phyloP scores from a whole-genome alignment of 1,140 invertebrate genomes.

The Drosophila biarmipes region DNA sequence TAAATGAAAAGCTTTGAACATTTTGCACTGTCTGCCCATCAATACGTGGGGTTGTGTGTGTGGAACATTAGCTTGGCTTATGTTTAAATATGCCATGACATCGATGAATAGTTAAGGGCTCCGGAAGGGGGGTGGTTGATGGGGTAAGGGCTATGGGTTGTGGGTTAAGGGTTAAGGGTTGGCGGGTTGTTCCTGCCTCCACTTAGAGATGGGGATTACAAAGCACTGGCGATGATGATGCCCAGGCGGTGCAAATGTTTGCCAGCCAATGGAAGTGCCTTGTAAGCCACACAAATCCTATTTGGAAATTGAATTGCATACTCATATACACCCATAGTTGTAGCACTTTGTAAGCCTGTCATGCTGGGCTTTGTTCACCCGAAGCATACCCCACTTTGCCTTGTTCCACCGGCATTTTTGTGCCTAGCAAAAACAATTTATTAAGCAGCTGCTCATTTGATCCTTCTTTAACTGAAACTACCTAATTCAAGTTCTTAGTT shows the following conservation, averaged over 20 bases:
- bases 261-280: slow-evolving; percentile 13
- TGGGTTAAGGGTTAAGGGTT: not conserved
- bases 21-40: slow-evolving; percentile 17
- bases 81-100: slow-evolving; percentile 38
- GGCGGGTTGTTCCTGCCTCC: not conserved
- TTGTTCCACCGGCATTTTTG: not conserved
- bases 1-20: slow-evolving; percentile 39
- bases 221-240: not conserved
- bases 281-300: slow-evolving; percentile 28
- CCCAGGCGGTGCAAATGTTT: slow-evolving; percentile 8
- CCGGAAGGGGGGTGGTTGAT: not conserved
- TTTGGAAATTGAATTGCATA: slow-evolving; percentile 25
- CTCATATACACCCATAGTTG: slow-evolving; percentile 11
- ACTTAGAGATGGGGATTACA: slow-evolving; percentile 14
- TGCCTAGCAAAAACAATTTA: not conserved
- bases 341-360: slow-evolving; percentile 4
- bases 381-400: not conserved
- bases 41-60: slow-evolving; percentile 2
- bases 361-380: not conserved
- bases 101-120: slow-evolving; percentile 21
- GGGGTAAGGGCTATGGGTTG: no score
- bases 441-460: no score
- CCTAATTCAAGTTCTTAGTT: no score
- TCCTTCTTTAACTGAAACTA: no score
- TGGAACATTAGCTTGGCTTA: slow-evolving; percentile 26